Evolutionary conservation across 2,888 invertebrate genomes (phyloP).

Genomic region (Chrysolina haemoptera): DNA sequence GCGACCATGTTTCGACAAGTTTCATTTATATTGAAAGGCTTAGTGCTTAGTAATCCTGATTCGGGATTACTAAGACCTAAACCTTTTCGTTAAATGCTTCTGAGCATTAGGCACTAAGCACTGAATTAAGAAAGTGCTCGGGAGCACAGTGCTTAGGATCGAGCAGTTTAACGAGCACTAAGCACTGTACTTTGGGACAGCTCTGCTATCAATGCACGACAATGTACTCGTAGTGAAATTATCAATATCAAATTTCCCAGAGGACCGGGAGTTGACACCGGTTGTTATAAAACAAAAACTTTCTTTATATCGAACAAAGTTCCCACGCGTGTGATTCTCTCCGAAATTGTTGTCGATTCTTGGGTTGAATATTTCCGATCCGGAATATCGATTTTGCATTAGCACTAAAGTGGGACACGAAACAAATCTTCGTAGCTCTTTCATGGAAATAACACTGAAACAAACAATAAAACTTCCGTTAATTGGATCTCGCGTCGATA

Average conservation of each 20-base stretch:
- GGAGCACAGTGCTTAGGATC: no score
- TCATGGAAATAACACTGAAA: conserved; percentile 11
- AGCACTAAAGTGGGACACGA: background rate
- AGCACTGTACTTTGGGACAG: no score
- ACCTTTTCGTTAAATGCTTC: no score
- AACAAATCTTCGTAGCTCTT: conserved; percentile 6
- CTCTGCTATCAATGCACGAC: no score
- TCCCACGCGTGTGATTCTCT: background rate
- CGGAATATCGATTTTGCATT: conserved; percentile 7
- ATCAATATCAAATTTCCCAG: conserved; percentile 3
- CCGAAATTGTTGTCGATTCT: background rate
- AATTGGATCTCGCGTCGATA: conserved; percentile 23
- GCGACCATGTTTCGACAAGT: no score
- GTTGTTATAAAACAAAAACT: conserved; percentile 1
- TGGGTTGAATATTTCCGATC: background rate
- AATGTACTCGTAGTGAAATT: background rate
- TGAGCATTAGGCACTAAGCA: no score
- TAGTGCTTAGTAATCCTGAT: no score
- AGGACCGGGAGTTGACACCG: background rate
- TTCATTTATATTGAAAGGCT: no score
- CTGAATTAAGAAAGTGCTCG: no score
- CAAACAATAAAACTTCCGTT: conserved; percentile 25
- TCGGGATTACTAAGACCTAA: no score
- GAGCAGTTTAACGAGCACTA: no score
- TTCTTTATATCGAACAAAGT: background rate